Evolutionary conservation across 2,888 invertebrate species (phyloP).

Genomic region (Crossocerus cetratus): DNA sequence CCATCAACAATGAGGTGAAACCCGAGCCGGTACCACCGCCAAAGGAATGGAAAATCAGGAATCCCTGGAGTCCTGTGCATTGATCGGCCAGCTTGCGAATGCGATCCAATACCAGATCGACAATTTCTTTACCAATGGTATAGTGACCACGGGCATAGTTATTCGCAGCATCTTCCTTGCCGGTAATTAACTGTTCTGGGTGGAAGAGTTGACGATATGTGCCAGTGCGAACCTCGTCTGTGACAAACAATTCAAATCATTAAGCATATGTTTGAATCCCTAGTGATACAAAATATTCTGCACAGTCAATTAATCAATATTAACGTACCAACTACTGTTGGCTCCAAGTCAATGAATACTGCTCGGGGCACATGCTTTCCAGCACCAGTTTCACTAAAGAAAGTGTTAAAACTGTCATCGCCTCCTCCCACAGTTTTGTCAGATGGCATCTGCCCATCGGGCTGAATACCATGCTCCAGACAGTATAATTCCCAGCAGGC

Average conservation of each 20-base stretch:
- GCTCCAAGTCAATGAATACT: constrained; percentile 97
- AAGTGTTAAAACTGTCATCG: constrained; percentile 96
- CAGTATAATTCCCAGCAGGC: constrained; percentile 94
- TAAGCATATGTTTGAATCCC: neutral
- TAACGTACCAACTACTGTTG: constrained; percentile 89
- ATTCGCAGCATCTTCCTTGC: constrained; percentile 98
- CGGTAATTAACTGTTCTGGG: constrained; percentile 97
- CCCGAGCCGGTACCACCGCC: constrained; percentile 96
- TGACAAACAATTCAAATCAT: constrained; percentile 24
- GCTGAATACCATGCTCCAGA: constrained; percentile 94
- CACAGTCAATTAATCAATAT: neutral
- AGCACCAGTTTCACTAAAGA: constrained; percentile 96
- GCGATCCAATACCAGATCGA: constrained; percentile 92
- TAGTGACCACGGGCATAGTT: constrained; percentile 99
- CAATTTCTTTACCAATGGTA: constrained; percentile 97
- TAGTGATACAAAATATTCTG: neutral
- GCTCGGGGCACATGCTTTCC: constrained; percentile 97
- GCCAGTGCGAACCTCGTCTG: constrained; percentile 93
- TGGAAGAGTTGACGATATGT: constrained; percentile 98
- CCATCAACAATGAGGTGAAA: constrained; percentile 96
- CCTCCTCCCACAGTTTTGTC: constrained; percentile 95
- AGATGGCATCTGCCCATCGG: constrained; percentile 95
- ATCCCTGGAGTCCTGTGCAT: constrained; percentile 95
- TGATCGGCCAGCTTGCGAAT: constrained; percentile 93
- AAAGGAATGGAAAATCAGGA: constrained; percentile 97